Evolutionary conservation across 2,888 invertebrate genomes (phyloP), one percentile per base, ranked within the genome.

Genomic region (Geophilus truncorum): DNA sequence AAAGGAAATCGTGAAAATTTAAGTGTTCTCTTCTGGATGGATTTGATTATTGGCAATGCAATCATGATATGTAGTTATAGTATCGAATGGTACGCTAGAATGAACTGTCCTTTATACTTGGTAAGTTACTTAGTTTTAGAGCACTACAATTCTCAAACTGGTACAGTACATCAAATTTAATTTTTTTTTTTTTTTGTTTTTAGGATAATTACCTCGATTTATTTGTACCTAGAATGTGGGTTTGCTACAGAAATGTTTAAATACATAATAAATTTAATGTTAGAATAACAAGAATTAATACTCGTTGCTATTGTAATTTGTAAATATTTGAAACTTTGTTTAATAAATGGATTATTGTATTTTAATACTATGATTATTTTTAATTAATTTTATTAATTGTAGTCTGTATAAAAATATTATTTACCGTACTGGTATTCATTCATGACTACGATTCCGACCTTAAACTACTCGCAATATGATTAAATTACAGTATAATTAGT

Each of bases 21-120:
- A 80, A 97, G 97, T 86, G 89, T 95, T n/a, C 88, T 95, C 80
- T 89, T 98, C 86, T 97, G 96, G 95, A 90, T 93, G 76, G 88
- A 91, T 0, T 89, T 97, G 80, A 91, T 93, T 81, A 87, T 92
- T 18, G 98, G 97, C 79, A 92, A 91, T 83, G 94, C 95, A 82
- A 84, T 92, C 2, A 86, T 93, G n/a, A 89, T 92, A 86, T 92
- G 92, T 84, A 86, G 94, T 1, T 97, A 96, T 86, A 89, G 92
- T 28, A 92, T 96, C 90, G 98, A 98, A 88, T 93, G 91, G 89
- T 95, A 92, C 86, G 94, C 95, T 0, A 90, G 94, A 76, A 87
- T 88, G 80, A 94, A 94, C 87, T 93, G 94, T 85, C 92, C 92
- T 0, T 88, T 89, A 4, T 81, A 83, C 45, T 81, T 84, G 70